Evolutionary conservation across 1,140 invertebrate genomes (phyloP), one percentile per base, ranked within the genome.

Genomic region (Lasaia peninsularis): DNA sequence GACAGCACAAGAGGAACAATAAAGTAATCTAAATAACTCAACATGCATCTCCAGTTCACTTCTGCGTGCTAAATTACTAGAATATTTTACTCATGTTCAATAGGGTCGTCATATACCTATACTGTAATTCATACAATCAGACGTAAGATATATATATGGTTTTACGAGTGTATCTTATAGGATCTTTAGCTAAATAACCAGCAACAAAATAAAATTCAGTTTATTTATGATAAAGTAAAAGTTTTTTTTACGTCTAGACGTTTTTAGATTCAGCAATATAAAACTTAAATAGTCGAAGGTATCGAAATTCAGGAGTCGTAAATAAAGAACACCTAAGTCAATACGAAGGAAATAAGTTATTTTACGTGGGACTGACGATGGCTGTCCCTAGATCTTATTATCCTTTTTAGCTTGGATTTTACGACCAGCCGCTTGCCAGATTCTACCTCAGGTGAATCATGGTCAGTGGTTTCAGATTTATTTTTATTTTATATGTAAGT

Each of bases 341-440:
- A 78, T 76, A 78, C 77, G 78, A 85, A 78, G 77, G 77, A 81
- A 81, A 83, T 83, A 81, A 73, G 77, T 80, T 83, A 80, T 28
- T 28, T 44, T 44, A 44, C 37, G 37, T 44, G 10, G 37, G 37
- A 44, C 18, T 44, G 37, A 44, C 37, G 37, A 44, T 44, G 18
- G 14, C 37, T 44, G 37, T 44, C 37, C 16, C 37, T 44, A 44
- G 37, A 44, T 44, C 37, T 44, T 44, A 44, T 44, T 44, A 44
- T 44, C 37, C 37, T 44, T 44, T 44, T 44, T 20, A 44, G 37
- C 37, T 44, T 20, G 37, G 37, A 44, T 44, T 44, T 44, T 44
- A 44, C 37, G 37, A 8, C 37, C 9, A 44, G 10, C 16, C 37
- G 37, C n/a, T n/a, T n/a, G 16, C 37, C 37, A 44, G 37, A 44